Base-by-base conservation (phyloP, 2,888 invertebrate genomes). In the Yponomeuta sedellus region DNA sequence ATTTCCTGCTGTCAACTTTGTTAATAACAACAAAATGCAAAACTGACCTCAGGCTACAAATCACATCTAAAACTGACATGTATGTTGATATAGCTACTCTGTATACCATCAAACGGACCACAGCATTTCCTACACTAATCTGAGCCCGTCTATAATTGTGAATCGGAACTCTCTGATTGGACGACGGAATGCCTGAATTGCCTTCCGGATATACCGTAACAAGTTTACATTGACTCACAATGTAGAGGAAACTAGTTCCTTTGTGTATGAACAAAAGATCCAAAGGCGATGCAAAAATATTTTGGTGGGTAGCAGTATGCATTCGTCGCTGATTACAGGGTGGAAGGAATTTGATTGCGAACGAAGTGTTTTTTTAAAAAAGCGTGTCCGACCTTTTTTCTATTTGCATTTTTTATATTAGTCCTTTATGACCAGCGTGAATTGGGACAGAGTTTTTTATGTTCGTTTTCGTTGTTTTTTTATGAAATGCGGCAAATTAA, bases 311-410 rank as follows among this genome's bases (percentile, higher is more conserved):
- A 2, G 34, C 10, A 34, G 34, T 6, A 61, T 61, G 34, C 61
- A 61, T 22, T 61, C 28, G 61, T 34, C 34, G 61, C 34, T 61
- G 61, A 61, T 61, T 61, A 61, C 61, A 61, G 61, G 61, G 28
- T 61, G 61, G 61, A 61, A 61, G 22, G 34, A 61, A 61, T 61
- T 59, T 59, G 59, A 59, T 59, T 59, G 59, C 59, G 59, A 59
- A 52, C 25, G 59, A 59, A 52, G 59, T 59, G 20, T 20, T 59
- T 59, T 59, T 52, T 52, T 52, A 3, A 16, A 52, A 16, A 16
- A 52, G 16, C 44, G 44, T 52, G 16, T 12, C 44, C 44, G 44
- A 52, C 44, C 44, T 52, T 52, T 52, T 52, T 52, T 2, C 2
- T 12, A 52, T 52, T 52, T 52, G 44, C 44, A 52, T 52, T 52